Base-by-base conservation (phyloP, 2,888 invertebrate species). In the Apeira syringaria region DNA sequence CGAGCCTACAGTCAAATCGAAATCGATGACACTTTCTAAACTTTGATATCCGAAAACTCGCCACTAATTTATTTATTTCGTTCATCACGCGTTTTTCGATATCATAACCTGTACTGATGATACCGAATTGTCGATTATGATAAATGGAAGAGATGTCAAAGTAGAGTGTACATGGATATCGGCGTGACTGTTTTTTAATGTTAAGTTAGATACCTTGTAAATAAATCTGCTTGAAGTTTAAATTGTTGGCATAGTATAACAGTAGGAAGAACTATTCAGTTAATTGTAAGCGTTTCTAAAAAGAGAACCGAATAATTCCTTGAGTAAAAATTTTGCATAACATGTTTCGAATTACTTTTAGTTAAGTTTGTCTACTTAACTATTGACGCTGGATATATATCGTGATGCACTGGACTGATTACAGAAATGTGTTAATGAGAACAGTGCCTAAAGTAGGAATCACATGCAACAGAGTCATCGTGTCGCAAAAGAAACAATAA, bases 1-100 rank as follows among this genome's bases (percentile, higher is more conserved):
- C 26, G 43, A 47, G 50, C 59, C 63, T 75, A 74, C 65, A 49
- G 64, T 66, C 66, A 71, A 65, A 70, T 76, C 59, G 69, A 71
- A 59, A 43, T 60, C 39, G 24, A 35, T 30, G 29, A 30, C 15
- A 35, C 33, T 40, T 20, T 26, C 11, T n/a, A 28, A 34, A 40
- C 44, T 45, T 49, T 45, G 41, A 45, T 22, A 9, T 11, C 33
- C 5, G 22, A 27, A 20, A 24, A 32, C 27, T 39, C 31, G 18
- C 30, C 30, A 34, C 26, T 26, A 35, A 45, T 35, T 45, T 45
- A 45, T 45, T 44, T 39, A 39, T 39, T 45, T 18, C 30, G 39
- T 30, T 34, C 22, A 15, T 30, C 24, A 32, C 11, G 5, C 17
- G 38, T 44, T 38, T 38, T 44, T 34, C 18, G n/a, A 10, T 27